Evolutionary conservation across 23 tunicate genomes (phyloP).

Genomic region (Styela plicata): DNA sequence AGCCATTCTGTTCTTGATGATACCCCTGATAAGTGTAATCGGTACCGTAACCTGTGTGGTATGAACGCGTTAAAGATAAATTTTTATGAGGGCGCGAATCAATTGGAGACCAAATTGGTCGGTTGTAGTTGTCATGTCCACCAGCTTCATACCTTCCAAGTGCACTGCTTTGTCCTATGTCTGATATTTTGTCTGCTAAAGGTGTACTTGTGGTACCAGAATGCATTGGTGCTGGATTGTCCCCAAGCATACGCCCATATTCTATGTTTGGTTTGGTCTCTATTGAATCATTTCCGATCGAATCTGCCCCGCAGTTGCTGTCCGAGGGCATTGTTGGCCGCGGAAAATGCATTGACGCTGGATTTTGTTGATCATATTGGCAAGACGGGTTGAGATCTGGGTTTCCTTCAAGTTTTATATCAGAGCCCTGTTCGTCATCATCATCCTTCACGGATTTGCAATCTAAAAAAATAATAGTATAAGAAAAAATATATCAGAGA

Average conservation of each 20-base stretch:
- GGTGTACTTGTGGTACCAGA: neutral
- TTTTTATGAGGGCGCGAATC: conserved; percentile 3
- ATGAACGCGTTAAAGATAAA: neutral
- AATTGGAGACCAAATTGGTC: conserved; percentile 32
- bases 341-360: neutral
- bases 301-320: neutral
- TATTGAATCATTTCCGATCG: neutral
- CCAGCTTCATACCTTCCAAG: neutral
- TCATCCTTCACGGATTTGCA: conserved; percentile 23
- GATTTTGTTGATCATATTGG: conserved; percentile 8
- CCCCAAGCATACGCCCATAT: neutral
- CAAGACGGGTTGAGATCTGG: neutral
- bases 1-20: conserved; percentile 9
- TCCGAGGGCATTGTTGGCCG: neutral
- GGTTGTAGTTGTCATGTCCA: neutral
- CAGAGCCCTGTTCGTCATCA: conserved; percentile 1
- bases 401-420: neutral
- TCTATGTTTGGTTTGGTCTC: neutral
- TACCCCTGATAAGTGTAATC: conserved; percentile 14
- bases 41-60: conserved; percentile 13
- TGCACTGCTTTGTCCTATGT: neutral
- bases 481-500: neutral
- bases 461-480: neutral
- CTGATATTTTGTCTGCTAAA: neutral
- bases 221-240: neutral